Percentiles rank a stretch among this genome's conserved stretches.
Conservation (phyloP, 2,797 vertebrate genomes). For the Malurus leucopterus region DNA sequence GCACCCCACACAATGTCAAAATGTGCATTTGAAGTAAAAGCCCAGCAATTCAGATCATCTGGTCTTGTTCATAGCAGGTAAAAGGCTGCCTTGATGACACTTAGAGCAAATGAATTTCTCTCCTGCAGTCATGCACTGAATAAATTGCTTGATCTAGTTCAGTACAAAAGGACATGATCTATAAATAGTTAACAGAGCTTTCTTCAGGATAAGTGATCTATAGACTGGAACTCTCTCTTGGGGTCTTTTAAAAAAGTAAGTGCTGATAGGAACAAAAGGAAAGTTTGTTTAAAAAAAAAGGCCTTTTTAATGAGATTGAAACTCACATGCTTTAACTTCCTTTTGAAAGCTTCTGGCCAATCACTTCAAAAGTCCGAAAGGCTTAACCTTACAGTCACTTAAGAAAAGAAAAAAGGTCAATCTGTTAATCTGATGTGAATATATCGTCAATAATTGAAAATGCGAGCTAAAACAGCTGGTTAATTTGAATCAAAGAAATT, state of each 20-base stretch:
- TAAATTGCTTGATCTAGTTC: constrained; percentile 58
- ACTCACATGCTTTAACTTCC: constrained; percentile 34
- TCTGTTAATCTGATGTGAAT: constrained; percentile 2
- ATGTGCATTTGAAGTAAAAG: constrained; percentile 54
- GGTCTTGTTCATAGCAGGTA: constrained; percentile 54
- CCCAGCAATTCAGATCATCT: constrained; percentile 43
- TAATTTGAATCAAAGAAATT: constrained; percentile 13
- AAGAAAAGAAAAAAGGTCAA: constrained; percentile 14
- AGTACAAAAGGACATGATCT: constrained; percentile 56
- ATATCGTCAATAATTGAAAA: constrained; percentile 35
- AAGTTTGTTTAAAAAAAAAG: constrained; percentile 46
- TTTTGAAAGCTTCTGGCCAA: constrained; percentile 55
- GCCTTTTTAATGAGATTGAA: constrained; percentile 59
- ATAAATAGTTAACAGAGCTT: constrained; percentile 65
- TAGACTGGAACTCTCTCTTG: constrained; percentile 55
- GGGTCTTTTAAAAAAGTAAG: constrained; percentile 60
- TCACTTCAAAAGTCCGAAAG: constrained; percentile 50
- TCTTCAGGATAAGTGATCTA: constrained; percentile 50
- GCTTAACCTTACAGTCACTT: constrained; percentile 30
- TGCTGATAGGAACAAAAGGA: constrained; percentile 60
- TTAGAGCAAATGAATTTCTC: constrained; percentile 60
- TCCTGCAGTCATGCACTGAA: constrained; percentile 57
- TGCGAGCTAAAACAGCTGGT: not conserved
- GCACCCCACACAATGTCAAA: constrained; percentile 31
- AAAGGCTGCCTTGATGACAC: constrained; percentile 61